Conservation (phyloP, 1,140 invertebrate species). For the Panulirus ornatus region DNA sequence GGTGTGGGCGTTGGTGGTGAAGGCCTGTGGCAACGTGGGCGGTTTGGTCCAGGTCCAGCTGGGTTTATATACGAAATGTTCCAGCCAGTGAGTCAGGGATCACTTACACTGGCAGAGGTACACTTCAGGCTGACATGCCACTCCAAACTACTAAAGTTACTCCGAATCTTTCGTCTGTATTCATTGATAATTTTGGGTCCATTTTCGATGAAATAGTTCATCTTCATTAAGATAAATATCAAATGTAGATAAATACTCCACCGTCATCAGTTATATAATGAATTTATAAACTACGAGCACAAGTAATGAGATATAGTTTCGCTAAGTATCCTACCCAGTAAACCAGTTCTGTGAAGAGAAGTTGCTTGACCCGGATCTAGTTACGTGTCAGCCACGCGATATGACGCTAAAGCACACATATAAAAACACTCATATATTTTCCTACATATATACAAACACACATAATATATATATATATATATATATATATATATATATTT, state of each 20-base stretch:
- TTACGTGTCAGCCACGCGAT: too few relatives aligned
- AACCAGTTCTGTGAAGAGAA: not conserved
- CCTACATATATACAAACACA: too few relatives aligned
- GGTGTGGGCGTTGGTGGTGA: constrained; percentile 29
- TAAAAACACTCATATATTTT: too few relatives aligned
- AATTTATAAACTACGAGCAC: too few relatives aligned
- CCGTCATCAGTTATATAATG: too few relatives aligned
- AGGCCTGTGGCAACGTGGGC: constrained; percentile 33
- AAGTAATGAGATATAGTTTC: too few relatives aligned
- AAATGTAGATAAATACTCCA: too few relatives aligned
- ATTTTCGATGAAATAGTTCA: too few relatives aligned
- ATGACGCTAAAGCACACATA: too few relatives aligned
- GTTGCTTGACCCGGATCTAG: not conserved
- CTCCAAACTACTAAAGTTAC: not conserved
- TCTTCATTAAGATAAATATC: not conserved
- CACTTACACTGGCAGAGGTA: not conserved
- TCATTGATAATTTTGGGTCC: too few relatives aligned
- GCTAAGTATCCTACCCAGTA: not conserved
- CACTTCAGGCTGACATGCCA: not conserved
- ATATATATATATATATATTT: too few relatives aligned
- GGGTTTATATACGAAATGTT: constrained; percentile 27
- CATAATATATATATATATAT: too few relatives aligned
- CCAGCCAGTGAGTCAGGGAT: not conserved
- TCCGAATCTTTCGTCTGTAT: not conserved
- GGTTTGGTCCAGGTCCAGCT: not conserved